Base-by-base conservation (phyloP, 2,888 invertebrate species). In the Diploptera punctata region DNA sequence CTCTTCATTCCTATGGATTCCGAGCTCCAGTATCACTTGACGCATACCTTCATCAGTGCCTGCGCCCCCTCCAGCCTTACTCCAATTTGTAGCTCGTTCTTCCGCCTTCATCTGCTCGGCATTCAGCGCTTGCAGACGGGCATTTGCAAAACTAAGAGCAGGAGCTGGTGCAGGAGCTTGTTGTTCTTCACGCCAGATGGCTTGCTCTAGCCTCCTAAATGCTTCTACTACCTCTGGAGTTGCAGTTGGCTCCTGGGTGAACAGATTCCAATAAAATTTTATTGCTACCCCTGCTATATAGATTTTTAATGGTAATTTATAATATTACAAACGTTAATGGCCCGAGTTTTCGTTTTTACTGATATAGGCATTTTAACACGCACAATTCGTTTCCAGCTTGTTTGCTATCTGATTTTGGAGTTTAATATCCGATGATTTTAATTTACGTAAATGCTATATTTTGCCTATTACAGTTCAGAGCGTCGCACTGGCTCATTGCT, bases 141-240 rank as follows among this genome's bases (percentile, higher is more conserved):
- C 76, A 72, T 77, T 77, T 16, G 77, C 77, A 73, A 79, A 79
- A 16, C 77, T 77, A 18, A 80, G 73, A 10, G 79, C 77, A 1
- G 80, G 78, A 38, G 78, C 79, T 16, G 79, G 79, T 31, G 78
- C 79, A 16, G 79, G 79, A 3, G 79, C 79, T 19, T 76, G 75
- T 73, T 77, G 76, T 73, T 80, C 80, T 73, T 79, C 80, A 31
- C 76, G 72, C 73, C 75, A 77, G 65, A 80, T 78, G 73, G 78
- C 78, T 33, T 76, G 70, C 67, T 80, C 80, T 19, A 80, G 52
- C 7, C 74, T 75, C 61, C 79, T 62, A 67, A 77, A 80, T 2
- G 77, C 77, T 70, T 79, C 79, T 54, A 80, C 73, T 16, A 78
- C 44, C 19, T 77, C 78, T 18, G 76, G 72, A 33, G 67, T 67